A percentile compares a stretch with the other conserved stretches of the same genome.
Conservation (phyloP, 2,888 invertebrate genomes). For the Timema podura region DNA sequence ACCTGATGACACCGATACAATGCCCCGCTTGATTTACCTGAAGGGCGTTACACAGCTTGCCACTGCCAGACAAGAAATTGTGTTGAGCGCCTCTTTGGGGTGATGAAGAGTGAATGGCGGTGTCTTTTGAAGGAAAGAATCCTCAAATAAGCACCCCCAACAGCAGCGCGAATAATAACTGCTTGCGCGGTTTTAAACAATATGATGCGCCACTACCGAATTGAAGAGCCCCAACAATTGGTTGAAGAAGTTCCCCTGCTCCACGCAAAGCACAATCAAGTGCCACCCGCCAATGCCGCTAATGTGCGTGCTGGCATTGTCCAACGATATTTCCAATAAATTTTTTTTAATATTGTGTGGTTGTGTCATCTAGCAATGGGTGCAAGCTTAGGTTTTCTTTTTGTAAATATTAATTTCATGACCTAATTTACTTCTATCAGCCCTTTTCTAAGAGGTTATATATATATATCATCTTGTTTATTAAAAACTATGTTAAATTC, state of each 20-base stretch:
- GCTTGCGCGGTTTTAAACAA: slow-evolving; percentile 7
- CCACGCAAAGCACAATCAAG: neutral
- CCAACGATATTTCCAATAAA: neutral
- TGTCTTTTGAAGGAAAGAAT: neutral
- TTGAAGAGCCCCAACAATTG: neutral
- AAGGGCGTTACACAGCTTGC: neutral
- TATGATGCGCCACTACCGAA: slow-evolving; percentile 6
- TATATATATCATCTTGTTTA: too few relatives aligned
- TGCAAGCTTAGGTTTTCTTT: too few relatives aligned
- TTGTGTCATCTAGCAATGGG: too few relatives aligned
- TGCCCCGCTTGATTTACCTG: neutral
- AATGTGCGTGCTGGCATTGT: neutral
- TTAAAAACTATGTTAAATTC: too few relatives aligned
- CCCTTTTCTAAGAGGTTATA: too few relatives aligned
- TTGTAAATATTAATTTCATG: too few relatives aligned
- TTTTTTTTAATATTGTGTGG: neutral
- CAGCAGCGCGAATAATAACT: neutral
- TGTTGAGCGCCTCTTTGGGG: slow-evolving; percentile 6
- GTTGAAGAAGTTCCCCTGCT: neutral
- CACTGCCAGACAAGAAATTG: neutral
- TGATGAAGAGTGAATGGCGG: neutral
- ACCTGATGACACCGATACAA: neutral
- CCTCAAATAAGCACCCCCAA: neutral
- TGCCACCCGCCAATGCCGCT: neutral
- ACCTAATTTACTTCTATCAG: too few relatives aligned